A percentile compares a stretch with the other conserved stretches of the same genome.
Evolutionary conservation across 2,113 vertebrate genomes (phyloP).

Genomic region (Camelus bactrianus): DNA sequence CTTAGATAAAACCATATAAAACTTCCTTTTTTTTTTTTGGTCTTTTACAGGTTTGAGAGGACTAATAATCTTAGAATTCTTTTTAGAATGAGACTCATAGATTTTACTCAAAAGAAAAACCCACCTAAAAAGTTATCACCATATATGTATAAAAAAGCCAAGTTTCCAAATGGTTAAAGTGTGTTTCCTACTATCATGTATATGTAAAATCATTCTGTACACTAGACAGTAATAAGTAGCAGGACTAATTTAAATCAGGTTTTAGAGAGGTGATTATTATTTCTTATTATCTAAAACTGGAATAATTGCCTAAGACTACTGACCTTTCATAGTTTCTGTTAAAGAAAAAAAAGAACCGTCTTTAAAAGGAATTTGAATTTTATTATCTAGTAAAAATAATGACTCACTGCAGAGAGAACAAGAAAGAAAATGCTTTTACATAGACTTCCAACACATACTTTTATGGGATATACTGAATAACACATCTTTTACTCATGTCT

Average conservation of each 20-base stretch:
- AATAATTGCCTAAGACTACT: conserved; percentile 67
- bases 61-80: neutral
- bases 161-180: neutral
- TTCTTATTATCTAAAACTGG: conserved; percentile 72
- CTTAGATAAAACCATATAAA: neutral
- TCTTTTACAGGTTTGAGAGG: conserved; percentile 7
- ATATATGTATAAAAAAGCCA: conserved; percentile 15
- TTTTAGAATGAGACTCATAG: neutral
- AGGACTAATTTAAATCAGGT: conserved; percentile 66
- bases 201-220: neutral
- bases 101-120: conserved; percentile 8
- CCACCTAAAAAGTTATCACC: neutral
- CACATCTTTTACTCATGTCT: neutral
- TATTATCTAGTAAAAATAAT: conserved; percentile 76
- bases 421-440: conserved; percentile 49
- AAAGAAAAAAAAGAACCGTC: conserved; percentile 57
- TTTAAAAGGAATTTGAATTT: conserved; percentile 75
- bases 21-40: neutral
- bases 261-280: conserved; percentile 52
- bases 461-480: neutral
- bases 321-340: conserved; percentile 69
- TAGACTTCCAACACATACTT: conserved; percentile 53
- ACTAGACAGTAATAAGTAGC: conserved; percentile 51
- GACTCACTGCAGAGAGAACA: neutral
- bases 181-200: conserved; percentile 23